A percentile compares a stretch with the other conserved stretches of the same genome.
These are phyloP conservation scores for Argyresthia albistria DNA, from an alignment of 2,888 invertebrate genomes.

Conservation along the genomic window DNA sequence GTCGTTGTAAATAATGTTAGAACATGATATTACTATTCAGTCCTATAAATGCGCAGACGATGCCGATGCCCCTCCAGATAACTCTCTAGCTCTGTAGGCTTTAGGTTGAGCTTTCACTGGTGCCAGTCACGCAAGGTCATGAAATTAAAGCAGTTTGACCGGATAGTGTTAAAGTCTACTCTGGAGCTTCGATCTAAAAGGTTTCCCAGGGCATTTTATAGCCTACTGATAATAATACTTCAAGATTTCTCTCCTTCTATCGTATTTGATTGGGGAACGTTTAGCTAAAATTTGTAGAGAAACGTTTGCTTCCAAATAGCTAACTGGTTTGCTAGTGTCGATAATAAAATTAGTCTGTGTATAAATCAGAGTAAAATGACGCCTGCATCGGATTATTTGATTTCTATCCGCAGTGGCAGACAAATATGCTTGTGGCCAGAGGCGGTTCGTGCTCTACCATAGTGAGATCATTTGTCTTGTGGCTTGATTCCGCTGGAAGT, in stretches of 20 bases:
- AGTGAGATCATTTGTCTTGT: constrained; percentile 4
- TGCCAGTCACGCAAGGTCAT: not conserved
- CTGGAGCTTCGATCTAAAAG: not conserved
- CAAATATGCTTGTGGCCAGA: not conserved
- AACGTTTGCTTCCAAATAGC: too few species aligned
- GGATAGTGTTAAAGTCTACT: not conserved
- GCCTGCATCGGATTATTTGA: not conserved
- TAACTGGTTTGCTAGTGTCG: too few species aligned
- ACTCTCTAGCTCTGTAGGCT: constrained; percentile 18
- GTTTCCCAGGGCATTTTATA: not conserved
- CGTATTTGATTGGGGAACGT: too few species aligned
- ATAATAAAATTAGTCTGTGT: too few species aligned
- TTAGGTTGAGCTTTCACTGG: constrained; percentile 17
- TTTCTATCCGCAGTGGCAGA: not conserved
- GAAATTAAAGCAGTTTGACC: not conserved
- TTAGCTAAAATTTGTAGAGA: too few species aligned
- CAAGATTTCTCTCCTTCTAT: too few species aligned
- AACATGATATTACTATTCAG: constrained; percentile 39
- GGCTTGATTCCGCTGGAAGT: not conserved
- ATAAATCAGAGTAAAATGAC: too few species aligned
- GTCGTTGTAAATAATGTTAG: constrained; percentile 32
- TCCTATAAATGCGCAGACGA: constrained; percentile 24
- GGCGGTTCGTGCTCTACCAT: constrained; percentile 1
- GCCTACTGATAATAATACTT: too few species aligned
- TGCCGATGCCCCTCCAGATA: not conserved